These are phyloP conservation scores for Malaclemys terrapin DNA, from an alignment of 2,113 vertebrate species.

Conservation along the genomic window DNA sequence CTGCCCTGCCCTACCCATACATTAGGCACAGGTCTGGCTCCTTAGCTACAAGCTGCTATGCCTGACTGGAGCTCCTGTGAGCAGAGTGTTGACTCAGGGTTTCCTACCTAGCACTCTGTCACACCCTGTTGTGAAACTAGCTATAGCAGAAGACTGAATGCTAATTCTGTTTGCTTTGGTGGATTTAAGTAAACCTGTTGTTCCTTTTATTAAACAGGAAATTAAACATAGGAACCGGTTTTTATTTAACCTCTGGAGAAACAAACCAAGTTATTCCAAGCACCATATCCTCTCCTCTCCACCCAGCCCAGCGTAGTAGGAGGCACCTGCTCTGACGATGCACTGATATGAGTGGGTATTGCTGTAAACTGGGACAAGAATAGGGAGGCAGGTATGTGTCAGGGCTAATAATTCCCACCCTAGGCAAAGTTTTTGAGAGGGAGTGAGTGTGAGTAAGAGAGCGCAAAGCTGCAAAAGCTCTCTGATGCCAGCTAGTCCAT, in stretches of 20 bases:
- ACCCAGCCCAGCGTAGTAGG: neutral
- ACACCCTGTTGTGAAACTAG: neutral
- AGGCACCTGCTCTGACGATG: neutral
- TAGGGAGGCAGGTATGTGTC: neutral
- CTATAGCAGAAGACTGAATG: neutral
- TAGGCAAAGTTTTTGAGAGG: neutral
- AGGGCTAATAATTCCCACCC: neutral
- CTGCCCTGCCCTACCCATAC: too few relatives aligned
- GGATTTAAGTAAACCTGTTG: neutral
- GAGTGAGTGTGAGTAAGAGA: too few relatives aligned
- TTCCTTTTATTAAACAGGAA: neutral
- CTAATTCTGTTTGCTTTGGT: neutral
- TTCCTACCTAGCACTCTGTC: too few relatives aligned
- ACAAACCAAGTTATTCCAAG: neutral
- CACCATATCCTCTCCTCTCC: neutral
- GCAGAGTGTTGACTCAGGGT: too few relatives aligned
- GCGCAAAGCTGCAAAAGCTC: neutral
- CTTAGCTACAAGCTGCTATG: too few relatives aligned
- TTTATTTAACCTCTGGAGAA: neutral
- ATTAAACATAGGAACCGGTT: constrained; percentile 33
- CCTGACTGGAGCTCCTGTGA: too few relatives aligned
- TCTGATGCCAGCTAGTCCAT: neutral
- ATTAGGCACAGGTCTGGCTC: too few relatives aligned
- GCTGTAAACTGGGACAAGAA: neutral
- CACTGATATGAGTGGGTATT: neutral